phyloP scores from a whole-genome alignment of 1,140 invertebrate genomes.

The Hylyphantes graminicola region DNA sequence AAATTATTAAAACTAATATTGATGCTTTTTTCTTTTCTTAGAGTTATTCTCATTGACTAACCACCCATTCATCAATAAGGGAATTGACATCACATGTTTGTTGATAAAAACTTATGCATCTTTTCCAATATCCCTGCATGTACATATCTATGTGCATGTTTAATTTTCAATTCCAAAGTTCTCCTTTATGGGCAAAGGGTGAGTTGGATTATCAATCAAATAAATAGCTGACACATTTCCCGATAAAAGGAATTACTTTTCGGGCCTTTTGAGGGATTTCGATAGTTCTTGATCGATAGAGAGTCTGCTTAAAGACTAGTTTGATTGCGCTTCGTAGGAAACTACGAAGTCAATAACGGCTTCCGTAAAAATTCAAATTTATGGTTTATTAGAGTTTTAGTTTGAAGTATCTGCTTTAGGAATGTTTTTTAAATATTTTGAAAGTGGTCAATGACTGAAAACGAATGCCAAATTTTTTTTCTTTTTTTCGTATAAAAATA shows the following conservation, averaged over 20 bases:
- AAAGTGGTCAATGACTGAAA: too few relatives aligned
- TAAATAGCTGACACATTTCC: constrained; percentile 41
- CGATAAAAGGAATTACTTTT: constrained; percentile 58
- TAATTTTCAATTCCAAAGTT: constrained; percentile 57
- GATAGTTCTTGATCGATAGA: constrained; percentile 29
- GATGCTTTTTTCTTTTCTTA: too few relatives aligned
- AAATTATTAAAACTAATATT: too few relatives aligned
- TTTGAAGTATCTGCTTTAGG: too few relatives aligned
- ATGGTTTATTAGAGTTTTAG: too few relatives aligned
- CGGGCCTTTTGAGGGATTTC: constrained; percentile 23
- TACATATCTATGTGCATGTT: constrained; percentile 40
- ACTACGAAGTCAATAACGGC: constrained; percentile 8
- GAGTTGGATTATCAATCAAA: constrained; percentile 42
- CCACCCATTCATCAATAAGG: not conserved
- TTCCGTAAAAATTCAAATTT: not conserved
- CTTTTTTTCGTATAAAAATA: too few relatives aligned
- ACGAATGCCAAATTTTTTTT: too few relatives aligned
- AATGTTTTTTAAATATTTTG: too few relatives aligned
- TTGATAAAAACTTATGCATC: not conserved
- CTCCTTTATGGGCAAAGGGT: constrained; percentile 49
- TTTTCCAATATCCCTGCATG: constrained; percentile 41
- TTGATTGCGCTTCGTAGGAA: constrained; percentile 34
- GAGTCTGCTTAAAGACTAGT: constrained; percentile 30
- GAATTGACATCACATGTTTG: too few relatives aligned
- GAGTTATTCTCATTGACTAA: constrained; percentile 25